Evolutionary conservation across 1,140 invertebrate species (phyloP).

Genomic region (Zaprionus capensis): DNA sequence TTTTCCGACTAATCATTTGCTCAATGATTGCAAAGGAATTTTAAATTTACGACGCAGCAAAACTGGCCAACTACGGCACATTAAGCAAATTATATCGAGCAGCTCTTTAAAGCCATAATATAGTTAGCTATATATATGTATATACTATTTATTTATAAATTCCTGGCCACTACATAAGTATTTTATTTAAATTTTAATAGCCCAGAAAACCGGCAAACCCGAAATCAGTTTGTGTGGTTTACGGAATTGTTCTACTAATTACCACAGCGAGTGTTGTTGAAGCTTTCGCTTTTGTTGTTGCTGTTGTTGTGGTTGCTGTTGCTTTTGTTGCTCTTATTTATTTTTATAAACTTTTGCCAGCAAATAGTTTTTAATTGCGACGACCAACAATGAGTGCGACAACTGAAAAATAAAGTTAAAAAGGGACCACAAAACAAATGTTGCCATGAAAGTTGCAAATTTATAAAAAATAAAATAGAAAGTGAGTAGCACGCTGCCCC

Average conservation of each 20-base stretch:
- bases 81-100: constrained; percentile 50
- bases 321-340: constrained; percentile 32
- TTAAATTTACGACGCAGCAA: constrained; percentile 64
- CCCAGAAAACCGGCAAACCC: constrained; percentile 43
- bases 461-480: constrained; percentile 18
- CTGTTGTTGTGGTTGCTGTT: constrained; percentile 32
- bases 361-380: constrained; percentile 76
- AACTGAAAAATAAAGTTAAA: constrained; percentile 48
- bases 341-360: constrained; percentile 68
- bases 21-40: constrained; percentile 67
- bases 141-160: not conserved
- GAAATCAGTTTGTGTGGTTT: constrained; percentile 76
- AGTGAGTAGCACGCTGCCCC: not conserved
- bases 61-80: constrained; percentile 43
- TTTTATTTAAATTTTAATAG: constrained; percentile 53
- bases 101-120: constrained; percentile 29
- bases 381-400: constrained; percentile 39
- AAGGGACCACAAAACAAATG: constrained; percentile 39
- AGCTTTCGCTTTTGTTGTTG: constrained; percentile 31
- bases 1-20: constrained; percentile 61
- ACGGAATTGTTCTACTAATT: constrained; percentile 66
- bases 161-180: not conserved
- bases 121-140: not conserved
- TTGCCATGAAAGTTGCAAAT: constrained; percentile 31
- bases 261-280: constrained; percentile 57